A percentile compares a stretch with the other conserved stretches of the same genome.
Conservation (phyloP, 2,797 vertebrate genomes). For the Sebastes hubbsi region DNA sequence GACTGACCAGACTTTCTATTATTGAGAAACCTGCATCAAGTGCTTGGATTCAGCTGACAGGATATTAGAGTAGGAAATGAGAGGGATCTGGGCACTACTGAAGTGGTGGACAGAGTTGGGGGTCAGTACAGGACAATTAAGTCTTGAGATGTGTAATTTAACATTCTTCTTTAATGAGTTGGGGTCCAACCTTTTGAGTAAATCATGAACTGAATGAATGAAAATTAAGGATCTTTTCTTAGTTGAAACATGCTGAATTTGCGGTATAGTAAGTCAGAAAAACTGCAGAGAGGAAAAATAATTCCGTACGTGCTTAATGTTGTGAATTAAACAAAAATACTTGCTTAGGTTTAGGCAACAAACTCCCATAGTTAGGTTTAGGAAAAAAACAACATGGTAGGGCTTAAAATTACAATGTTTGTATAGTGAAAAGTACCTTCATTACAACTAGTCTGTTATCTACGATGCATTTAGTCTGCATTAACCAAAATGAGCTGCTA, state of each 20-base stretch:
- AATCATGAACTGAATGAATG: not conserved
- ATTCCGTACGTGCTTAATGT: too few species aligned
- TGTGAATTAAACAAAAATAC: too few species aligned
- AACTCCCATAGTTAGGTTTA: too few species aligned
- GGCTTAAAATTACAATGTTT: too few species aligned
- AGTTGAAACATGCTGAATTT: not conserved
- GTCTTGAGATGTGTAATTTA: not conserved
- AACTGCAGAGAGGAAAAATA: not conserved
- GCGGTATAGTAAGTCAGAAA: not conserved
- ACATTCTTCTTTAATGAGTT: not conserved
- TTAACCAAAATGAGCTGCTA: too few species aligned
- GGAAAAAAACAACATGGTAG: too few species aligned
- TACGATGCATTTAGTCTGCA: too few species aligned
- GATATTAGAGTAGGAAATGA: not conserved
- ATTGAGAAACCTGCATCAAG: not conserved
- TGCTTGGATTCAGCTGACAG: not conserved
- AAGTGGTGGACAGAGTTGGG: not conserved
- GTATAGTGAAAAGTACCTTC: too few species aligned
- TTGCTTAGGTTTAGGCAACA: too few species aligned
- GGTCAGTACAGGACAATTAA: not conserved
- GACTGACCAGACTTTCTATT: not conserved
- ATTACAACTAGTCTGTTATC: too few species aligned
- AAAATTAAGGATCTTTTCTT: not conserved
- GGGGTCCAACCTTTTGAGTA: not conserved
- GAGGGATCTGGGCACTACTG: rapidly evolving